Base-by-base conservation (phyloP, 30 jellyfish, hydroid and myxozoan genomes). In the Chironex yamaguchii region DNA sequence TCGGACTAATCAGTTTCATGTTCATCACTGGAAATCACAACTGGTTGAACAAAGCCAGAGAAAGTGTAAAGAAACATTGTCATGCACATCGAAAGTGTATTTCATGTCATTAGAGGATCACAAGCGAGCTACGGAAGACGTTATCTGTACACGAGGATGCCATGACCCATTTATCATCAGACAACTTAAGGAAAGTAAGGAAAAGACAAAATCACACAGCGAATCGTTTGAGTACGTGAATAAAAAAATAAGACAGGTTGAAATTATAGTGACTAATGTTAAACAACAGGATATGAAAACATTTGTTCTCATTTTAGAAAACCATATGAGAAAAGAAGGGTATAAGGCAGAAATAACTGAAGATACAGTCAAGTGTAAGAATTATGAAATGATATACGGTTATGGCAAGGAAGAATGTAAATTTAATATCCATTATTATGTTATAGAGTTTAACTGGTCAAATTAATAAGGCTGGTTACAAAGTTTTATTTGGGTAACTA, bases 171-270 rank as follows among this genome's bases (percentile, higher is more conserved):
- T 79, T 14, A 79, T 89, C 14, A 36, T 80, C 1, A 9, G 58
- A 17, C 29, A 4, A 4, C 11, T 67, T 4, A 89, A 79, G 29
- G 58, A 25, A 23, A 30, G 35, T 23, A 66, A 72, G 12, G 62
- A 62, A 1, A 91, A 91, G 14, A 77, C 32, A 3, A 89, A 80
- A 29, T 24, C 53, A 14, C 33, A 48, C 12, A 63, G 34, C 0
- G 97, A 89, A 42, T 51, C 89, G 1, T 75, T 89, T 34, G 90
- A 79, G n/a, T 48, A 70, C 49, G 58, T 89, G 17, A 51, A 28
- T 11, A 42, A 51, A 1, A n/a, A 88, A 72, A 0, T 89, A 30
- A 71, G 62, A 42, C 62, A 24, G 17, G 26, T 71, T 12, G 90
- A 79, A 34, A 76, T 81, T 53, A 48, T 89, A 1, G 49, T 79